These are phyloP conservation scores for Microcebus murinus DNA, from an alignment of 2,113 vertebrate genomes.

Conservation along the genomic window DNA sequence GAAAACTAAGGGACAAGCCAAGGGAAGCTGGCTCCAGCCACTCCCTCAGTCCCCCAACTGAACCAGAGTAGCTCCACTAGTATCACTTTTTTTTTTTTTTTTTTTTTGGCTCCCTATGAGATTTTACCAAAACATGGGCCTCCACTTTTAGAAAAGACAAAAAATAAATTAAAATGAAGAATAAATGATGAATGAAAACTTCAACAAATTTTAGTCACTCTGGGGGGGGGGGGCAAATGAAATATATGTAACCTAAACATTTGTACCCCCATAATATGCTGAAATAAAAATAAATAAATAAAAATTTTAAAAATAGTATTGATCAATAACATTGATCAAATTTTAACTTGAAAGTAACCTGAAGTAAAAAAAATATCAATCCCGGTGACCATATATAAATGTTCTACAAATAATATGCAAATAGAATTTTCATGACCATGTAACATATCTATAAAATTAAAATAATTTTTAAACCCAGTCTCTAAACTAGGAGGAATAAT, in stretches of 20 bases:
- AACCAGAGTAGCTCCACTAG: neutral
- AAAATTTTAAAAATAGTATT: neutral
- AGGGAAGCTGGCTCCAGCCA: neutral
- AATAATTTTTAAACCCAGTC: neutral
- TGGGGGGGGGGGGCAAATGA: too few species aligned
- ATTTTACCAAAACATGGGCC: neutral
- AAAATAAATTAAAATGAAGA: neutral
- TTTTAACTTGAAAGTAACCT: slow-evolving; percentile 26
- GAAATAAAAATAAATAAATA: too few species aligned
- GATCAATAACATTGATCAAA: neutral
- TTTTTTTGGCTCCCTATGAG: too few species aligned
- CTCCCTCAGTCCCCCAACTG: fast-evolving
- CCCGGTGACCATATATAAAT: neutral
- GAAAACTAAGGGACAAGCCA: neutral
- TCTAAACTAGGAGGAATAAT: neutral
- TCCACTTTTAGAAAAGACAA: neutral
- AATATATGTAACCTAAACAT: too few species aligned
- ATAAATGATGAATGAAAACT: neutral
- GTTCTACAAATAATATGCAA: neutral
- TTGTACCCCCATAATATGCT: too few species aligned
- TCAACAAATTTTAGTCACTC: neutral
- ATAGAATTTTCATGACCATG: neutral
- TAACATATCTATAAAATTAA: neutral
- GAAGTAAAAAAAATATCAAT: neutral
- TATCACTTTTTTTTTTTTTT: neutral